Evolutionary conservation across 2,797 vertebrate species (phyloP), one percentile per base, ranked within the genome.

Genomic region (Allobates femoralis): DNA sequence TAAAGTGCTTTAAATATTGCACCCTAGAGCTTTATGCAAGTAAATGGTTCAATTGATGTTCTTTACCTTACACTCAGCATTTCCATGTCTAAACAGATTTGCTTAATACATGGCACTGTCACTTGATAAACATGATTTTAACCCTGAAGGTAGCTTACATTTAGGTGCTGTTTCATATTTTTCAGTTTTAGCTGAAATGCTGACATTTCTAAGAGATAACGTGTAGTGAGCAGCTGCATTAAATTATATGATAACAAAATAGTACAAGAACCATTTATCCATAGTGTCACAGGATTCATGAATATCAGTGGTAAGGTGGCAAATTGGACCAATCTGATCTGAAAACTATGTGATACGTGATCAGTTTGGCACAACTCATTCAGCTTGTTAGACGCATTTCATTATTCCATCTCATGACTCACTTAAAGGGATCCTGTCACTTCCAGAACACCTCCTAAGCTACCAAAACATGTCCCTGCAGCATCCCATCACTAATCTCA

Each of bases 21-120:
- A 93, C 93, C 93, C 94, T 91, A 91, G 93, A 94, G 94, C 93
- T 94, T 93, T 93, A 91, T 93, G 92, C 92, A 92, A 91, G 91
- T 89, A 94, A 94, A 93, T 91, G 89, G 91, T 92, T 94, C 90
- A 90, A 88, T 91, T 93, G 93, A 92, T 93, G 93, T 91, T 93
- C 11, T 81, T 94, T 94, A 91, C 92, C 85, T 92, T 92, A 93
- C 92, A 91, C 93, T 90, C 91, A 89, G 88, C 89, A 83, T 88
- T 94, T 92, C 93, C 92, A 92, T 92, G 87, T 91, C 92, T 90
- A 90, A 93, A 86, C 85, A 88, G 90, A 89, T 41, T 87, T 91
- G 90, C 93, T 92, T 93, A 92, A 93, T 93, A 92, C 93, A 90
- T 88, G 56, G 28, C 77, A 19, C 66, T 50, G n/a, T 80, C 53